A percentile compares a stretch with the other conserved stretches of the same genome.
phyloP scores from a whole-genome alignment of 2,113 vertebrate genomes.

The Catharus fuscescens region DNA sequence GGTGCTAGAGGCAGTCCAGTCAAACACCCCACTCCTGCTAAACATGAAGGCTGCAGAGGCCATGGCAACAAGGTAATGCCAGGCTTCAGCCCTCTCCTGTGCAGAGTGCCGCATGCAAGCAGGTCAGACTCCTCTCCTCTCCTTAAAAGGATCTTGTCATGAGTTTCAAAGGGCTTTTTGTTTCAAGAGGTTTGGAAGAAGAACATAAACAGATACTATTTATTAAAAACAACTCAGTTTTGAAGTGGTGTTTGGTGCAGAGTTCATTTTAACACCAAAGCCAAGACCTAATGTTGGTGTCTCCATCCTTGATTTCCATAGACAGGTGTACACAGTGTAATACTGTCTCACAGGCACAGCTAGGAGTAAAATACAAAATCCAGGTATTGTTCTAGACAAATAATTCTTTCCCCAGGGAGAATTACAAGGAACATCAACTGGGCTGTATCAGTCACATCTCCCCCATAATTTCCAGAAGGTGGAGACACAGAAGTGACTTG shows the following conservation, averaged over 20 bases:
- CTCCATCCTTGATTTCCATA: neutral
- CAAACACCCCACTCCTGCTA: neutral
- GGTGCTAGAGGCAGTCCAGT: neutral
- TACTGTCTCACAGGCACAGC: neutral
- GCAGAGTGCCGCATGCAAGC: rapidly evolving
- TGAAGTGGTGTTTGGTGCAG: neutral
- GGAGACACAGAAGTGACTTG: neutral
- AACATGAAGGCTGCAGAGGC: neutral
- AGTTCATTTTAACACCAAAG: neutral
- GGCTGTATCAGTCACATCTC: rapidly evolving
- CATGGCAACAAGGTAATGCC: rapidly evolving
- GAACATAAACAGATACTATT: neutral
- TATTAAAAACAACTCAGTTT: neutral
- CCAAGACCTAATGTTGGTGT: neutral
- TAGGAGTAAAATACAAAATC: neutral
- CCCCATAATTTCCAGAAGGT: neutral
- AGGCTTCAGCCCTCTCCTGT: neutral
- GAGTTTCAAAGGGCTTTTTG: neutral
- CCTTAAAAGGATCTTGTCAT: neutral
- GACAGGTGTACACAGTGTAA: neutral
- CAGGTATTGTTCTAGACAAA: neutral
- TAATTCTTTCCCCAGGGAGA: neutral
- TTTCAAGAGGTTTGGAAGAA: neutral
- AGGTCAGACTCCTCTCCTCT: neutral
- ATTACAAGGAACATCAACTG: neutral